Conservation (phyloP, 2,888 invertebrate genomes). For the Chirona hameri region DNA sequence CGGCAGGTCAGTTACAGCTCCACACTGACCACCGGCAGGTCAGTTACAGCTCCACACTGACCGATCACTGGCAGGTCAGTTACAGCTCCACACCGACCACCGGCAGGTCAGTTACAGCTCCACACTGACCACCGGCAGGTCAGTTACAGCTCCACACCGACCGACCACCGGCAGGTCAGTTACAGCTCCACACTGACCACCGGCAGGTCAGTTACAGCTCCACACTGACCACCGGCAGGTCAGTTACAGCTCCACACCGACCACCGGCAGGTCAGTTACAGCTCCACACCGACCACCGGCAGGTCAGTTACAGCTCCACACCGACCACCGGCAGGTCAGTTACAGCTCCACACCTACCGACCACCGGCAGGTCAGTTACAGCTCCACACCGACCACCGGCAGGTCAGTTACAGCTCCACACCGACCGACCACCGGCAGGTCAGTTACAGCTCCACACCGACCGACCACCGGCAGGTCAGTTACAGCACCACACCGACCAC, state of each 20-base stretch:
- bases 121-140: conserved; percentile 28
- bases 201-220: conserved; percentile 31
- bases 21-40: conserved; percentile 34
- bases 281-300: conserved; percentile 28
- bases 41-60: neutral
- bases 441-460: conserved; percentile 27
- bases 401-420: too few species aligned
- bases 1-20: conserved; percentile 57
- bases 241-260: neutral
- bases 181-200: conserved; percentile 32
- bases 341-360: conserved; percentile 32
- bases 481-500: conserved; percentile 38
- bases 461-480: conserved; percentile 30
- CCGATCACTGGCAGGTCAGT: too few species aligned
- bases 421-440: conserved; percentile 29
- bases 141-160: conserved; percentile 32
- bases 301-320: conserved; percentile 30
- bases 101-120: conserved; percentile 31
- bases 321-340: conserved; percentile 55
- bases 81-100: neutral
- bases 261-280: conserved; percentile 32
- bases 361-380: conserved; percentile 33
- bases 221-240: too few species aligned
- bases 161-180: conserved; percentile 60
- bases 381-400: too few species aligned